Percentiles rank a stretch among this genome's conserved stretches.
Evolutionary conservation across 2,113 vertebrate genomes (phyloP).

Genomic region (Heliornis fulica): DNA sequence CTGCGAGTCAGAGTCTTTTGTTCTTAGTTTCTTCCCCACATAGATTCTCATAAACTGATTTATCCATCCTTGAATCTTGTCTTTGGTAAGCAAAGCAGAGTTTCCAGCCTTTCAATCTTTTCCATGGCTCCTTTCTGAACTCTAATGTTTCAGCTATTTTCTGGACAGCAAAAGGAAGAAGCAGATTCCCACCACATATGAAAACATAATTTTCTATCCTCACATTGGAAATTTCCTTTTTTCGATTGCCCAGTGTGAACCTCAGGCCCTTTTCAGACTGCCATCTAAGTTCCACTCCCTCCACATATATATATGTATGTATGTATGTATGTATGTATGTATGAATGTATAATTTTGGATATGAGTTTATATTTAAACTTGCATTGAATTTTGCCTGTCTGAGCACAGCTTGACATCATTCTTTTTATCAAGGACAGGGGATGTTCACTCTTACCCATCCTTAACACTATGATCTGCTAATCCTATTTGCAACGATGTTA

Average conservation of each 20-base stretch:
- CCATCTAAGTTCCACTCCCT: neutral
- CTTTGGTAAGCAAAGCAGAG: neutral
- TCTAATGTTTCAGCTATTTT: neutral
- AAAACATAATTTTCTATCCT: neutral
- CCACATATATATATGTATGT: neutral
- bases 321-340: neutral
- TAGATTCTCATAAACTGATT: neutral
- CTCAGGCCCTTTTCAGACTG: neutral
- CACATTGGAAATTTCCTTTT: neutral
- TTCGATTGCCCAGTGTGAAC: neutral
- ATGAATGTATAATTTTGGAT: neutral
- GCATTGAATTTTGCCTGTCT: neutral
- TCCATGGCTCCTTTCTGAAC: neutral
- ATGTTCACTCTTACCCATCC: neutral
- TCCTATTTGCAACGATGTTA: neutral
- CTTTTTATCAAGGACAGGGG: neutral
- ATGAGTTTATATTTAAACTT: neutral
- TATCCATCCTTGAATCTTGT: neutral
- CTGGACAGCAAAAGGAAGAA: neutral
- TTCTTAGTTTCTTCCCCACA: neutral
- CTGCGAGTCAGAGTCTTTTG: neutral
- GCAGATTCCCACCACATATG: neutral
- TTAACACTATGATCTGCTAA: neutral
- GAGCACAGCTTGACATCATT: neutral
- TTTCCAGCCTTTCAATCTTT: neutral